Evolutionary conservation across 2,113 vertebrate genomes (phyloP).

Genomic region (Sander vitreus): DNA sequence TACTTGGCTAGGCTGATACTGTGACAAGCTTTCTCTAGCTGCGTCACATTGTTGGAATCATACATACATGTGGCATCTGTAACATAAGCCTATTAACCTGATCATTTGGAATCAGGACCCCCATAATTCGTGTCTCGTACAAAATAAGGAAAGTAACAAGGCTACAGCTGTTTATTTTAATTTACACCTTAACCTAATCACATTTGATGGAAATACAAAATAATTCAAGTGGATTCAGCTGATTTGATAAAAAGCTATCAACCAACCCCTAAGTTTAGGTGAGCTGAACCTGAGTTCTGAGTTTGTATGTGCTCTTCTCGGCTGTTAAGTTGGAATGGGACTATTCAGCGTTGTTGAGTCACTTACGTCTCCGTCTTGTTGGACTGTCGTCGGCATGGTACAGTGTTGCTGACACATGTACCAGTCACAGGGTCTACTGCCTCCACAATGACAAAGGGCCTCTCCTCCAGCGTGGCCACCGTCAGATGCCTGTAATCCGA

Average conservation of each 20-base stretch:
- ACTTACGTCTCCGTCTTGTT: constrained; percentile 92
- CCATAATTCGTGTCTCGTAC: too few relatives aligned
- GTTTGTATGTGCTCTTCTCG: background rate
- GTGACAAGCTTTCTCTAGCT: too few relatives aligned
- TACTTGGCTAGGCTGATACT: too few relatives aligned
- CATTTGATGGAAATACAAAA: background rate
- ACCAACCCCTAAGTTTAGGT: background rate
- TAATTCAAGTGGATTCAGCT: background rate
- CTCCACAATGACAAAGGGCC: constrained; percentile 98
- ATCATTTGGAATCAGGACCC: background rate
- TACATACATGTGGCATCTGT: background rate
- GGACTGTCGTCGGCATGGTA: constrained; percentile 95
- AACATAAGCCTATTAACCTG: background rate
- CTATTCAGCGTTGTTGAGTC: background rate
- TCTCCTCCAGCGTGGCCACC: constrained; percentile 96
- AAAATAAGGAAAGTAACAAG: too few relatives aligned
- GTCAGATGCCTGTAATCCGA: constrained; percentile 94
- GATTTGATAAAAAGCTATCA: background rate
- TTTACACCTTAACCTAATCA: background rate
- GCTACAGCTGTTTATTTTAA: too few relatives aligned
- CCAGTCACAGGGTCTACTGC: constrained; percentile 91
- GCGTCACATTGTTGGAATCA: too few relatives aligned
- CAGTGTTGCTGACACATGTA: constrained; percentile 96
- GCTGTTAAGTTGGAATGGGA: too few relatives aligned
- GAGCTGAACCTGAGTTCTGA: background rate